Conservation (phyloP, 2,113 vertebrate species). For the Takifugu bimaculatus region DNA sequence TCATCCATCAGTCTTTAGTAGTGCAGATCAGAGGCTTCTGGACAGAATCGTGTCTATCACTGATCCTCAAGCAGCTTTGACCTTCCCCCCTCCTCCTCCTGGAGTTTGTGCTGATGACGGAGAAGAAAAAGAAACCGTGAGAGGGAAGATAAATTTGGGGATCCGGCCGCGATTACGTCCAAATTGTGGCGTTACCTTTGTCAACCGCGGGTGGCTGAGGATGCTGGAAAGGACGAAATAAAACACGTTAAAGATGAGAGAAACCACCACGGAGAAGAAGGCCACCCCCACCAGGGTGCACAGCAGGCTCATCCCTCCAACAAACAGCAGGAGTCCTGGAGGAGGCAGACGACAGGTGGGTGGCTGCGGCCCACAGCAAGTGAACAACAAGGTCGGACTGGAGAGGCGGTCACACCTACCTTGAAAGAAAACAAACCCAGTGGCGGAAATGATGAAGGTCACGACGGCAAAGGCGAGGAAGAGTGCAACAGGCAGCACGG, state of each 20-base stretch:
- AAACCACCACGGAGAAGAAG: conserved; percentile 72
- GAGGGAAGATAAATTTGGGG: neutral
- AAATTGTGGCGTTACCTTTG: conserved; percentile 35
- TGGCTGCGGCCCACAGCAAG: too few relatives aligned
- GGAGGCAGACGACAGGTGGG: conserved; percentile 2
- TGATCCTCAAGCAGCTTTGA: neutral
- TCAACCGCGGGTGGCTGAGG: conserved; percentile 66
- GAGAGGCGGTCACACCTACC: conserved; percentile 64
- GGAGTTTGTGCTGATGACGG: neutral
- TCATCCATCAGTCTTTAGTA: neutral
- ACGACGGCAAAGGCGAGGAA: conserved; percentile 80
- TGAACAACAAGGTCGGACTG: neutral
- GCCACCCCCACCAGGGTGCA: conserved; percentile 79
- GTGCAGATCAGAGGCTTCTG: neutral
- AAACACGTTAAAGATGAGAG: conserved; percentile 63
- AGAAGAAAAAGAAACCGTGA: too few relatives aligned
- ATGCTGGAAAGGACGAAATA: conserved; percentile 69
- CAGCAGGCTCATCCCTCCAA: conserved; percentile 76
- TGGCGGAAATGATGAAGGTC: conserved; percentile 71
- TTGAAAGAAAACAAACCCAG: conserved; percentile 82
- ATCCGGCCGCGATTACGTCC: neutral
- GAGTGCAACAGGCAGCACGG: conserved; percentile 78
- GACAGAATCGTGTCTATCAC: neutral
- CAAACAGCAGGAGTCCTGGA: conserved; percentile 77
- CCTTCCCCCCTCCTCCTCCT: neutral